Evolutionary conservation across 2,888 invertebrate genomes (phyloP), one percentile per base, ranked within the genome.

Genomic region (Minunthozetes semirufus): DNA sequence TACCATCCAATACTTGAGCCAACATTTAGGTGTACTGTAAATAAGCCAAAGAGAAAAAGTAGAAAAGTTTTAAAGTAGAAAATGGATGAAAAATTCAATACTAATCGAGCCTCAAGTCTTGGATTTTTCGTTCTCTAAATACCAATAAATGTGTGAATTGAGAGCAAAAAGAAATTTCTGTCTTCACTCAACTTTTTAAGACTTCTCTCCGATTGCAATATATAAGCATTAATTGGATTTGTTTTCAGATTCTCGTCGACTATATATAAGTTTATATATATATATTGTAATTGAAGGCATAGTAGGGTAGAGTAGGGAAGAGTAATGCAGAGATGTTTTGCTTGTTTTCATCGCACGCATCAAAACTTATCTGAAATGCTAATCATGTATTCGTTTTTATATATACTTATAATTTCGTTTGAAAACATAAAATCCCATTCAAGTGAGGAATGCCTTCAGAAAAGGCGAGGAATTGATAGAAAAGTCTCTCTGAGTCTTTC

Each of bases 1-100:
- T 61, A 22, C 61, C 33, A 33, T 33, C 33, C 33, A 33, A 33
- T 33, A 33, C 33, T 33, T 61, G 25, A 22, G 61, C 25, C 27
- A 61, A 29, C 61, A 22, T 61, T 61, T 61, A 61, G 61, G 50
- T 50, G n/a, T 50, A 50, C 50, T 19, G 50, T 50, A 50, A 50
- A 50, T 50, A 50, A 50, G 42, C 42, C 42, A 50, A 50, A 19
- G 6, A 50, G 50, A 50, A n/a, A 50, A 19, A 50, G n/a, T 19
- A 19, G 19, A 50, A 50, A 19, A 50, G 50, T 50, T 50, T 50
- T 50, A 19, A 50, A 50, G 50, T 50, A 50, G 19, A 50, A 50
- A 50, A 50, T 50, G 50, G 19, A 50, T 50, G 50, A 50, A 50
- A 50, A 50, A 42, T 50, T 50, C 50, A 50, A 50, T 50, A 50